Percentiles rank a stretch among this genome's conserved stretches.
These are phyloP conservation scores for Phasianus colchicus DNA, from an alignment of 2,113 vertebrate species.

Conservation along the genomic window DNA sequence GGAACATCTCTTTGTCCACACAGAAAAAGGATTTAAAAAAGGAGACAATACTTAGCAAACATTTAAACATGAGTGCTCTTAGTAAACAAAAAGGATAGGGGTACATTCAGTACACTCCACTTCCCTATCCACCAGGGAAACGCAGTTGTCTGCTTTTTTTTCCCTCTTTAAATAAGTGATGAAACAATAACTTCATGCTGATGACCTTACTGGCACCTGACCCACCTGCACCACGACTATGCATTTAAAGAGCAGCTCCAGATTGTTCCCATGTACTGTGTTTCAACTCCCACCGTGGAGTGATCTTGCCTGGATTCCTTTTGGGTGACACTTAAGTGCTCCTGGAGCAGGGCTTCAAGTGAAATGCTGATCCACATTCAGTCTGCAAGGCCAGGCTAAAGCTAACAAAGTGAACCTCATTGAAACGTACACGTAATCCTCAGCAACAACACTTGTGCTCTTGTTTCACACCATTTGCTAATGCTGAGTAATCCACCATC, in stretches of 20 bases:
- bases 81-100: not conserved
- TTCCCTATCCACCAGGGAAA: not conserved
- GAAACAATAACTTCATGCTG: not conserved
- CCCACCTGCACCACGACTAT: not conserved
- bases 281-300: not conserved
- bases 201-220: not conserved
- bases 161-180: not conserved
- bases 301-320: not conserved
- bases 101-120: rapidly evolving
- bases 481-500: not conserved
- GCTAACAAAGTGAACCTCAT: not conserved
- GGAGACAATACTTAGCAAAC: not conserved
- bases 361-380: not conserved
- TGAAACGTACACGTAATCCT: not conserved
- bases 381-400: not conserved
- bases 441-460: not conserved
- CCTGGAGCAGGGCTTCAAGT: no score
- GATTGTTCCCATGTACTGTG: not conserved
- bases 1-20: not conserved
- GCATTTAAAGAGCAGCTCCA: not conserved
- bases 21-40: not conserved
- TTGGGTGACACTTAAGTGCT: not conserved
- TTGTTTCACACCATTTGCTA: not conserved
- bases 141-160: not conserved
- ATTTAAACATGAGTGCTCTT: not conserved